A percentile compares a stretch with the other conserved stretches of the same genome.
phyloP scores from a whole-genome alignment of 1,140 invertebrate genomes.

The Formica selysi region DNA sequence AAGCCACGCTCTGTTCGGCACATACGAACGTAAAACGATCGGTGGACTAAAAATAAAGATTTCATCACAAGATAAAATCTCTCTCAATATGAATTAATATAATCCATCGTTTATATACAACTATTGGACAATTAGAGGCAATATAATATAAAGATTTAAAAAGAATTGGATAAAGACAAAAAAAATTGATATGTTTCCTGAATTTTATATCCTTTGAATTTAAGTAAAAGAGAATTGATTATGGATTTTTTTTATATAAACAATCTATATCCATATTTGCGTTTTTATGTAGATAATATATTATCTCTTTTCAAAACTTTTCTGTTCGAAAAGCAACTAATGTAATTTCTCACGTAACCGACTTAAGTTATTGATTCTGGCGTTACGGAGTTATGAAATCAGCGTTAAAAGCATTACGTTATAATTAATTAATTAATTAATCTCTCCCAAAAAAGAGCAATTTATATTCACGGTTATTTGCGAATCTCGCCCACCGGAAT shows the following conservation, averaged over 20 bases:
- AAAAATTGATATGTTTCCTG: neutral
- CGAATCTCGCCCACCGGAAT: neutral
- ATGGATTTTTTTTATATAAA: constrained; percentile 12
- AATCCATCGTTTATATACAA: constrained; percentile 7
- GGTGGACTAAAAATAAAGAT: constrained; percentile 26
- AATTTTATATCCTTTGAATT: constrained; percentile 8
- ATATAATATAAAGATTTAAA: neutral
- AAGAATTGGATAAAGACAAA: neutral
- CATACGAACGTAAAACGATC: neutral
- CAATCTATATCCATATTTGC: neutral
- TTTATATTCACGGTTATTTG: constrained; percentile 8
- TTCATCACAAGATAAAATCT: constrained; percentile 1
- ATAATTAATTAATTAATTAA: constrained; percentile 36
- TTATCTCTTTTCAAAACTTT: neutral
- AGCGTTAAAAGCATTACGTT: neutral
- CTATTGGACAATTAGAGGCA: neutral
- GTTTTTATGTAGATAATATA: neutral
- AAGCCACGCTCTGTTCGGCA: neutral
- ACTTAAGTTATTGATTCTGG: neutral
- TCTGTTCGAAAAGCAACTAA: neutral
- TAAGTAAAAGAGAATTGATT: neutral
- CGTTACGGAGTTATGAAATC: constrained; percentile 1
- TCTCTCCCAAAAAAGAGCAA: constrained; percentile 1
- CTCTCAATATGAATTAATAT: neutral
- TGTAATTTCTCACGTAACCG: neutral